Percentiles rank a stretch among this genome's conserved stretches.
phyloP scores from a whole-genome alignment of 1,140 invertebrate species.

The Drosophila fuyamai region DNA sequence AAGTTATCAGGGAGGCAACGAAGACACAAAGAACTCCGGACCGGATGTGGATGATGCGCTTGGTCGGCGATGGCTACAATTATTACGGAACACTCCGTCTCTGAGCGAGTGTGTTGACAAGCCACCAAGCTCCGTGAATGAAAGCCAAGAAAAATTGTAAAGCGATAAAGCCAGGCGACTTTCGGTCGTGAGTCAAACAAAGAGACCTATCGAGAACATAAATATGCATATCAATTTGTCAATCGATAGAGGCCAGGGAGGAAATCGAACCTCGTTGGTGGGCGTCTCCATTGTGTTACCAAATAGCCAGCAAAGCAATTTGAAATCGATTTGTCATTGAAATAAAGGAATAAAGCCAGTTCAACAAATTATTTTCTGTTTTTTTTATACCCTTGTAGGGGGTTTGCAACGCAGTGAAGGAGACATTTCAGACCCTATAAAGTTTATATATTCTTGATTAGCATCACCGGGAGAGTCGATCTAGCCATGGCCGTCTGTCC shows the following conservation, averaged over 20 bases:
- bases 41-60: constrained; percentile 58
- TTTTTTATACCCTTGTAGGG: too few species aligned
- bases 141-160: constrained; percentile 64
- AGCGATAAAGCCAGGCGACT: constrained; percentile 59
- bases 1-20: constrained; percentile 58
- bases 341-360: too few species aligned
- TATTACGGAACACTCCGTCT: constrained; percentile 21
- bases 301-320: constrained; percentile 52
- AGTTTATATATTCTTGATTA: too few species aligned
- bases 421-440: too few species aligned
- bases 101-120: constrained; percentile 61
- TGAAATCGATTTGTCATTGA: constrained; percentile 66
- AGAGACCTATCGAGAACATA: constrained; percentile 58
- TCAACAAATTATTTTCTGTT: too few species aligned
- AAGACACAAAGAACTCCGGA: constrained; percentile 32
- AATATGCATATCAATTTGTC: constrained; percentile 78
- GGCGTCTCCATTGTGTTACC: constrained; percentile 58
- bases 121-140: constrained; percentile 41
- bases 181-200: constrained; percentile 47
- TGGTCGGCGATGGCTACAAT: constrained; percentile 14
- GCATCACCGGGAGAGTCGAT: too few species aligned
- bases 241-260: constrained; percentile 50
- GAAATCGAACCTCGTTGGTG: constrained; percentile 29
- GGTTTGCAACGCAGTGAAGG: too few species aligned
- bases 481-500: too few species aligned